phyloP scores from a whole-genome alignment of 2,888 invertebrate genomes.

The Thysanoteuthis rhombus region DNA sequence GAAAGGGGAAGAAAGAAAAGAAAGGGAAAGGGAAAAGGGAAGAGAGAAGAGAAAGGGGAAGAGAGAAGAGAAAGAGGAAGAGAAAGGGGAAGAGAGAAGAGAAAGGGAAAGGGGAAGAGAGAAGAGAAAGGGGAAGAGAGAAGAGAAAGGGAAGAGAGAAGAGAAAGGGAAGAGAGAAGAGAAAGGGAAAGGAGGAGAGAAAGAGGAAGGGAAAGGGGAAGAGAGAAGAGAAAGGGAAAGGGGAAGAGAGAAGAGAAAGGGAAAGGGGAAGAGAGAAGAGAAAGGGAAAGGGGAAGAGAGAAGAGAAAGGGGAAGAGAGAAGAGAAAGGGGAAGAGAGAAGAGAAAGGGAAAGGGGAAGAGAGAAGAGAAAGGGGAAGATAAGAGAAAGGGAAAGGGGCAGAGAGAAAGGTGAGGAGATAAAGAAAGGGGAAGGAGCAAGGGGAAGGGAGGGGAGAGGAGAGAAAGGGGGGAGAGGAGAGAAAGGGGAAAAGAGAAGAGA shows the following conservation, averaged over 20 bases:
- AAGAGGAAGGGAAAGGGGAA: not conserved
- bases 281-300: not conserved
- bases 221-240: not conserved
- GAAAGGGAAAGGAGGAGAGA: not conserved
- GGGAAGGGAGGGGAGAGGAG: too few species aligned
- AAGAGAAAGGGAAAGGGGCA: not conserved
- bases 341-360: not conserved
- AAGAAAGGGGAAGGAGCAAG: not conserved
- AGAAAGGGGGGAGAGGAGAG: not conserved
- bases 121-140: not conserved
- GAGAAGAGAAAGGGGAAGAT: not conserved
- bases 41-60: not conserved
- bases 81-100: not conserved
- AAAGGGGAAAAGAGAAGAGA: not conserved
- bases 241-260: not conserved
- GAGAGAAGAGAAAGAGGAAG: not conserved
- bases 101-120: not conserved
- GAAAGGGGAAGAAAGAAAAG: not conserved
- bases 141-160: not conserved
- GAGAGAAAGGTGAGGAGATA: not conserved
- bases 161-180: not conserved
- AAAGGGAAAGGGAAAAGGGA: not conserved
- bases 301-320: not conserved
- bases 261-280: not conserved
- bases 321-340: not conserved